These are phyloP conservation scores for Amphiura filiformis DNA, from an alignment of 35 echinoderm and acorn worm genomes.

Conservation along the genomic window DNA sequence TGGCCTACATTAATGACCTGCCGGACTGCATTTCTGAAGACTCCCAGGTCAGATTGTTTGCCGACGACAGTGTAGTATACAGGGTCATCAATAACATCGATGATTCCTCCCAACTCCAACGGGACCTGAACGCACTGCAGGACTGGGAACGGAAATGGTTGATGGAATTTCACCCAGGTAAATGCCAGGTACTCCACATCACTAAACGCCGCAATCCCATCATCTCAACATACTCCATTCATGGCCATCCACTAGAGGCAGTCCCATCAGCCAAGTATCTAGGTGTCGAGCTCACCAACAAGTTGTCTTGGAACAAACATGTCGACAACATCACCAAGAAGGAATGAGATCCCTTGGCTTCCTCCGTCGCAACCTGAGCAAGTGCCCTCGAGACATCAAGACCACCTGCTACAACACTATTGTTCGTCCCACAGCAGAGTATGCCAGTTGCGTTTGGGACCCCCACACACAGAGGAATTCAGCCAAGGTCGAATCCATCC, in stretches of 20 bases:
- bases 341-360: slow-evolving; percentile 15
- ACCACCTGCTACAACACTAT: slow-evolving; percentile 13
- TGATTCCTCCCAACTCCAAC: slow-evolving; percentile 23
- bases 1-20: slow-evolving; percentile 25
- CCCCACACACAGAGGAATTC: neutral
- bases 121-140: slow-evolving; percentile 41
- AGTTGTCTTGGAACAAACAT: neutral
- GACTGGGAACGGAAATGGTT: slow-evolving; percentile 42
- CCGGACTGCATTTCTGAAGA: slow-evolving; percentile 12
- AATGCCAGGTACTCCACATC: slow-evolving; percentile 13
- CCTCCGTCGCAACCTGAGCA: neutral
- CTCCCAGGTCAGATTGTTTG: neutral
- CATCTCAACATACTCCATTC: neutral
- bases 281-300: no score
- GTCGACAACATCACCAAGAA: neutral
- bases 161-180: slow-evolving; percentile 37
- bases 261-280: neutral
- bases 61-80: slow-evolving; percentile 4
- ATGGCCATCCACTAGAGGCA: neutral
- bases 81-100: slow-evolving; percentile 21
- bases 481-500: slow-evolving; percentile 28
- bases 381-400: slow-evolving; percentile 22
- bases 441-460: slow-evolving; percentile 30
- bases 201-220: no score
- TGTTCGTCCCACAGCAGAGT: neutral